phyloP scores from a whole-genome alignment of 1,140 invertebrate species.

The Drosophila murphyi region DNA sequence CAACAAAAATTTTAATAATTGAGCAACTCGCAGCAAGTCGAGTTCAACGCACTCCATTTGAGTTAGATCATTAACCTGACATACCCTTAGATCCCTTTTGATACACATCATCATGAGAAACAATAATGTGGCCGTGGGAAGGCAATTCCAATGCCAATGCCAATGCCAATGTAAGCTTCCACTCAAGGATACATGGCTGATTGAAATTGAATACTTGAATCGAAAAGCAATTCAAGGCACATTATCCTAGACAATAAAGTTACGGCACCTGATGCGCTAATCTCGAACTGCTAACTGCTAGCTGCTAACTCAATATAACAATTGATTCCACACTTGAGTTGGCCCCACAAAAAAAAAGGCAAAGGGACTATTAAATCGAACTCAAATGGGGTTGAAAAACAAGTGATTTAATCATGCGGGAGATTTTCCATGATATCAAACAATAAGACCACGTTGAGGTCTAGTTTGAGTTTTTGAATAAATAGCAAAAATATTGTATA shows the following conservation, averaged over 20 bases:
- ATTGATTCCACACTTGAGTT: constrained; percentile 43
- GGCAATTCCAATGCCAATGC: constrained; percentile 12
- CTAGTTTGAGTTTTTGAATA: constrained; percentile 41
- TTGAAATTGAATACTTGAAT: constrained; percentile 67
- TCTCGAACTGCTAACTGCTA: not conserved
- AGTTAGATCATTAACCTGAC: constrained; percentile 65
- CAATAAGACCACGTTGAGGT: constrained; percentile 30
- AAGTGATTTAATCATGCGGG: constrained; percentile 61
- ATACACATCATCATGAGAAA: constrained; percentile 30
- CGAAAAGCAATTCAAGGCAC: constrained; percentile 46
- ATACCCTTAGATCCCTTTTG: constrained; percentile 23
- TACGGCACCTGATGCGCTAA: constrained; percentile 73
- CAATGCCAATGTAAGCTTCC: constrained; percentile 49
- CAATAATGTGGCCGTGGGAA: constrained; percentile 63
- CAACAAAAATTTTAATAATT: not conserved
- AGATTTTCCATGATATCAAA: constrained; percentile 47
- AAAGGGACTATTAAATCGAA: not conserved
- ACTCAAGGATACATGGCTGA: constrained; percentile 74
- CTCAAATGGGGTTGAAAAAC: constrained; percentile 35
- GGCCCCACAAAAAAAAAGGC: constrained; percentile 13
- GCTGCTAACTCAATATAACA: constrained; percentile 58
- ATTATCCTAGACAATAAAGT: constrained; percentile 55
- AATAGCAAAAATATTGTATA: constrained; percentile 57
- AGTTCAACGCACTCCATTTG: constrained; percentile 50
- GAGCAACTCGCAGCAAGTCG: not conserved